Conservation (phyloP, 2,113 vertebrate genomes). For the Mus pahari region DNA sequence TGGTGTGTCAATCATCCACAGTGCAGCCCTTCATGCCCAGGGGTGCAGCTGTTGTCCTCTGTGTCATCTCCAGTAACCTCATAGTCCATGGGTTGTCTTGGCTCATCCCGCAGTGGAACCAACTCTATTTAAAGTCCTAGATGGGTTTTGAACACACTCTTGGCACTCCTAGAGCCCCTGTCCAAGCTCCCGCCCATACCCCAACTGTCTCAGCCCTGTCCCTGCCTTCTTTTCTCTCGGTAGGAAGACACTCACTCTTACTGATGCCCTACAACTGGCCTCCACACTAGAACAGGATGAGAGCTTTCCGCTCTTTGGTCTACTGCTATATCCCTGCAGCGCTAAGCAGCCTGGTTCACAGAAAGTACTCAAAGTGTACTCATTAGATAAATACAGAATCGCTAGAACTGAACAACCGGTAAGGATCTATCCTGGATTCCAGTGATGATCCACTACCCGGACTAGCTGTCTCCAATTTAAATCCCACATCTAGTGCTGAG, state of each 20-base stretch:
- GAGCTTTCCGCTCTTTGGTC: not conserved
- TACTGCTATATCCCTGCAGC: not conserved
- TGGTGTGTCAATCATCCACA: not conserved
- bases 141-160: not conserved
- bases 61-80: not conserved
- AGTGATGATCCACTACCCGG: not conserved
- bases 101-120: not conserved
- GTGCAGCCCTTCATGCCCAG: not conserved
- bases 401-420: not conserved
- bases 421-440: not conserved
- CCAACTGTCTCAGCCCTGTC: not conserved
- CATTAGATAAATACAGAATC: not conserved
- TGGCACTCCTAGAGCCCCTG: not conserved
- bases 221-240: not conserved
- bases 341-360: no score
- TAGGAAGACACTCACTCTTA: accelerated
- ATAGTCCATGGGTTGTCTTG: not conserved
- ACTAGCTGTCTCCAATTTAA: not conserved
- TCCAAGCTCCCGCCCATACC: not conserved
- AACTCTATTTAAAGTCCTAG: not conserved
- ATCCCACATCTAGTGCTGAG: not conserved
- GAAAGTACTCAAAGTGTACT: not conserved
- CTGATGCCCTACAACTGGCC: not conserved
- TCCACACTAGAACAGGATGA: not conserved
- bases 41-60: not conserved